Evolutionary conservation across 2,888 invertebrate genomes (phyloP).

Genomic region (Limnephilus lunatus): DNA sequence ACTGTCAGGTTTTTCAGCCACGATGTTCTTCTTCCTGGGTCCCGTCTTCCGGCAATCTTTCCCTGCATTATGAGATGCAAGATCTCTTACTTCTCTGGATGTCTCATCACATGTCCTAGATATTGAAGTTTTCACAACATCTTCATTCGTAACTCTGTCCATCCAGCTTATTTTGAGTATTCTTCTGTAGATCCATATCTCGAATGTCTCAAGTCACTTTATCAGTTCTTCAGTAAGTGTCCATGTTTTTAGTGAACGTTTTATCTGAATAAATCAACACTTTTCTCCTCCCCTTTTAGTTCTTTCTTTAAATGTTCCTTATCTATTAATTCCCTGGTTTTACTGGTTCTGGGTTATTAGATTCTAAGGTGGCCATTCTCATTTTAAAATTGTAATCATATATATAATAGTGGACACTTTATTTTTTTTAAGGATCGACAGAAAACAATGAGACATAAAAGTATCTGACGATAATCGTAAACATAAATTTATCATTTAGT

Average conservation of each 20-base stretch:
- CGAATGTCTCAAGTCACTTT: too few relatives aligned
- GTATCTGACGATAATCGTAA: not conserved
- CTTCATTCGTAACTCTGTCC: too few relatives aligned
- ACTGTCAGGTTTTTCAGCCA: too few relatives aligned
- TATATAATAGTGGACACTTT: not conserved
- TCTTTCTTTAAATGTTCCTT: not conserved
- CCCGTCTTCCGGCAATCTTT: too few relatives aligned
- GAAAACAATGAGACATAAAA: not conserved
- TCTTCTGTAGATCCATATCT: too few relatives aligned
- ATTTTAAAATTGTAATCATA: not conserved
- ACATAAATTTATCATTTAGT: not conserved
- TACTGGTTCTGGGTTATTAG: not conserved
- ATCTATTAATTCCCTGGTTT: not conserved
- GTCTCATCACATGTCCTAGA: too few relatives aligned
- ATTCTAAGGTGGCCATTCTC: not conserved
- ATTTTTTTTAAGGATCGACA: not conserved
- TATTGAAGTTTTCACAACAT: too few relatives aligned
- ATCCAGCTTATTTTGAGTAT: too few relatives aligned
- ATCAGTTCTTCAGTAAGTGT: too few relatives aligned
- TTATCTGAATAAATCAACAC: not conserved
- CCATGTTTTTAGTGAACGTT: not conserved
- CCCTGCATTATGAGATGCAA: too few relatives aligned
- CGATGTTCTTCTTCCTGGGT: too few relatives aligned
- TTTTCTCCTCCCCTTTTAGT: not conserved
- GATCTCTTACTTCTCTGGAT: too few relatives aligned